Conservation (phyloP, 2,888 invertebrate genomes). For the Tachina lurida region DNA sequence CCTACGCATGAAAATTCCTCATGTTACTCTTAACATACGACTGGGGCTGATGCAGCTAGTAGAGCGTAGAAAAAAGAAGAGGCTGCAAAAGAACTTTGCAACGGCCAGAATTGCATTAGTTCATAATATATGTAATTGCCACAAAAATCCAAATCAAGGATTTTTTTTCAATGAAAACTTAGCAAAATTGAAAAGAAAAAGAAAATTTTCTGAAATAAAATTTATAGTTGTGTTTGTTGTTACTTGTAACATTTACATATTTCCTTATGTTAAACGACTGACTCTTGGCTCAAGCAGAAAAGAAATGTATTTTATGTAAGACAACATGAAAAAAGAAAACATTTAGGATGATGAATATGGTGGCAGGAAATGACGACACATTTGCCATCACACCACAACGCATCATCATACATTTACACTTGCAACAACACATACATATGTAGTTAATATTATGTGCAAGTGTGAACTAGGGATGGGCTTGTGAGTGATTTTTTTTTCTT, state of each 20-base stretch:
- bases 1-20: constrained; percentile 73
- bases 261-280: constrained; percentile 45
- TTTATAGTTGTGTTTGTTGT: constrained; percentile 50
- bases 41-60: constrained; percentile 38
- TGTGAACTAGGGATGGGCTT: constrained; percentile 28
- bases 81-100: constrained; percentile 40
- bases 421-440: constrained; percentile 9
- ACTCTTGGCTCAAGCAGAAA: constrained; percentile 27
- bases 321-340: constrained; percentile 11
- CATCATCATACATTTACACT: constrained; percentile 33
- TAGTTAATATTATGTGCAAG: constrained; percentile 17
- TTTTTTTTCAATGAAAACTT: constrained; percentile 47
- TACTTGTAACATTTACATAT: constrained; percentile 42
- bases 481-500: neutral
- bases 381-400: constrained; percentile 50
- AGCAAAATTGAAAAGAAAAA: neutral
- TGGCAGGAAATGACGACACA: constrained; percentile 67
- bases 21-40: constrained; percentile 23
- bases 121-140: constrained; percentile 49
- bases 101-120: constrained; percentile 29
- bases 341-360: constrained; percentile 49
- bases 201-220: constrained; percentile 47
- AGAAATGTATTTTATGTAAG: neutral
- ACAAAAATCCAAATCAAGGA: constrained; percentile 57
- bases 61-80: constrained; percentile 51